phyloP scores from a whole-genome alignment of 2,888 invertebrate species.

The Augiades crinisus region DNA sequence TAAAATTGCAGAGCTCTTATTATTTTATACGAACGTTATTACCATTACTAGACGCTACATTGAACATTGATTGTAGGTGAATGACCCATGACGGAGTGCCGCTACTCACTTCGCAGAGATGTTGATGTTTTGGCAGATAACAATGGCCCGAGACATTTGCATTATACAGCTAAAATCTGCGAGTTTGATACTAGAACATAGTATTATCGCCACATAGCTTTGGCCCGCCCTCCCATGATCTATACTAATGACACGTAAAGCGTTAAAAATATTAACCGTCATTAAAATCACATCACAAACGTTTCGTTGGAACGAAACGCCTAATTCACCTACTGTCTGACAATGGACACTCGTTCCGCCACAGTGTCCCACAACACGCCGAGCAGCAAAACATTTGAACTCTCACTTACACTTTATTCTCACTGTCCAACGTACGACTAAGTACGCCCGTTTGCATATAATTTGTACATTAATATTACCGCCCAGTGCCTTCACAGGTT shows the following conservation, averaged over 20 bases:
- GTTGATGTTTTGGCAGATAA: no score
- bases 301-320: slow-evolving; percentile 3
- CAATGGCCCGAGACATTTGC: no score
- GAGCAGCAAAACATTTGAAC: slow-evolving; percentile 30
- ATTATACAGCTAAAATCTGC: no score
- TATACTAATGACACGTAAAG: slow-evolving; percentile 1
- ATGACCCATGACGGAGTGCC: no score
- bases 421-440: slow-evolving; percentile 8
- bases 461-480: neutral
- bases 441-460: neutral
- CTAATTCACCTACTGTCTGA: neutral
- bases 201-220: no score
- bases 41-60: no score
- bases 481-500: neutral
- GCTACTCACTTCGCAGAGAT: no score
- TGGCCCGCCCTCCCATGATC: neutral
- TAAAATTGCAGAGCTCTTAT: no score
- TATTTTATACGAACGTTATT: no score
- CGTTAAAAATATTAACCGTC: slow-evolving; percentile 12
- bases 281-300: slow-evolving; percentile 33
- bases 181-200: no score
- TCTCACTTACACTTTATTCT: slow-evolving; percentile 32
- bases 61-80: no score
- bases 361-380: neutral
- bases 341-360: neutral